Base-by-base conservation (phyloP, 2,888 invertebrate species). In the Noctua janthina region DNA sequence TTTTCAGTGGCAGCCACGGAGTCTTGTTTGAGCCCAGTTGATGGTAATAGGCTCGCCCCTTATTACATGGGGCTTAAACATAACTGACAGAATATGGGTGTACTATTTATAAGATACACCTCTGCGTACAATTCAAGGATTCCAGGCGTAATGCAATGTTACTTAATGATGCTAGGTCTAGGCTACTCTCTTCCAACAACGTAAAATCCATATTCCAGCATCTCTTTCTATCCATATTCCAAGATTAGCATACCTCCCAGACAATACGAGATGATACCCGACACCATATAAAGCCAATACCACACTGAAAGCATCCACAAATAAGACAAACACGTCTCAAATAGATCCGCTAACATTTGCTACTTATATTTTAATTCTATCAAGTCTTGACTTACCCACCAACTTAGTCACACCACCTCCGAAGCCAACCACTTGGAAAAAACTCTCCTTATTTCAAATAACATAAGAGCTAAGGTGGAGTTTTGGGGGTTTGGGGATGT, bases 321-420 rank as follows among this genome's bases (percentile, higher is more conserved):
- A 90, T 88, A 88, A 85, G 46, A 85, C 87, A 90, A 92, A 92
- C 83, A 90, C 80, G 85, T 76, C 83, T 77, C 85, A 82, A 88
- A 90, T 88, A 87, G 87, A 87, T 88, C 87, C 86, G 75, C 84
- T 77, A 89, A 91, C 89, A 86, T 84, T 86, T 64, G 77, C 86
- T 83, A 85, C 90, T 91, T 91, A 91, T 91, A 91, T 92, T 92
- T 93, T 92, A 92, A 93, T 92, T 92, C 92, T 88, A 91, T 91
- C 91, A 87, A 85, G 85, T 72, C 84, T 86, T 85, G 88, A 84
- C 79, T 89, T 82, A 78, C 82, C 39, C 20, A 82, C 90, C 51
- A 87, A 83, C 67, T 78, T 82, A 82, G 23, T 46, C 54, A 29
- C 69, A 29, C 39, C 72, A 77, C 2, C 46, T n/a, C 17, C 8